Evolutionary conservation across 2,113 vertebrate species (phyloP).

Genomic region (Gasterosteus aculeatus): DNA sequence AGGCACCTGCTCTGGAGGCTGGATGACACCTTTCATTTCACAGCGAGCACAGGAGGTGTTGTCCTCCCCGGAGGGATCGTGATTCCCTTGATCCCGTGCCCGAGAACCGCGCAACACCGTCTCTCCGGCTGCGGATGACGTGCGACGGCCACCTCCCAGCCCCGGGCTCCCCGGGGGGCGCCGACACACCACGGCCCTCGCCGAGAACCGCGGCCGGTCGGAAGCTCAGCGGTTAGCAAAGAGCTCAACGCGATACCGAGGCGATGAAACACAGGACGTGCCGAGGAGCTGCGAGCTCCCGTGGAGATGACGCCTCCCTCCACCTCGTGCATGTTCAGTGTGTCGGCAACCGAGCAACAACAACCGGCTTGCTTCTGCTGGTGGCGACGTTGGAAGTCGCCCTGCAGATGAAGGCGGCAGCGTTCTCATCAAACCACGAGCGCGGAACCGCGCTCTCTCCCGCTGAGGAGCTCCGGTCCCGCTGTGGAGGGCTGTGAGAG

Average conservation of each 20-base stretch:
- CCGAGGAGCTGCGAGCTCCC: no score
- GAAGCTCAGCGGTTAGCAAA: no score
- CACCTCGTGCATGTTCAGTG: no score
- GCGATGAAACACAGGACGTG: no score
- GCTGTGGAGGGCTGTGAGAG: background rate
- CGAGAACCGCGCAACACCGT: background rate
- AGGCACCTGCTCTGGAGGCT: background rate
- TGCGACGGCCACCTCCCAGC: background rate
- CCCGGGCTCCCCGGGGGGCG: background rate
- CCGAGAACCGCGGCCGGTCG: no score
- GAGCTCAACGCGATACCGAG: no score
- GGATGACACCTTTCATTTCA: background rate
- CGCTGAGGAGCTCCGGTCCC: background rate
- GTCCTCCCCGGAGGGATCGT: background rate
- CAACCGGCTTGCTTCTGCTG: no score
- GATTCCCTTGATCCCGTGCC: background rate
- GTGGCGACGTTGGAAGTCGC: no score
- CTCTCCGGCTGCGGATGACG: background rate
- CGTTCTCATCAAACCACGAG: background rate
- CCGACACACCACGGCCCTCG: no score
- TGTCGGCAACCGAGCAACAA: no score
- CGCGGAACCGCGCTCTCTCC: background rate
- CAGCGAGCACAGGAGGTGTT: no score
- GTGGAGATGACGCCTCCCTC: no score
- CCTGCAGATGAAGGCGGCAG: background rate